Conservation (phyloP, 2,888 invertebrate genomes). For the Branchellion lobata region DNA sequence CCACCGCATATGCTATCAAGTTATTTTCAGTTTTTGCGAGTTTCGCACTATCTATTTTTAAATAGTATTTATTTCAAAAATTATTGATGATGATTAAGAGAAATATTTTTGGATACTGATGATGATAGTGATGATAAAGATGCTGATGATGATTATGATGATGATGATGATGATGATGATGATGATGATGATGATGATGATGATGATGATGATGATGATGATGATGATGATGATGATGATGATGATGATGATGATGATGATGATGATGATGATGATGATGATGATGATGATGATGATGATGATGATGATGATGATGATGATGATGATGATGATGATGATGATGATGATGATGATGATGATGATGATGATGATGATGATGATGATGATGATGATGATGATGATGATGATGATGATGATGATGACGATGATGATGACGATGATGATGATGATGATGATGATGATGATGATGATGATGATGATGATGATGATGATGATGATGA, state of each 20-base stretch:
- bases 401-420: slow-evolving; percentile 8
- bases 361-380: not conserved
- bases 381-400: not conserved
- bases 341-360: not conserved
- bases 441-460: slow-evolving; percentile 7
- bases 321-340: slow-evolving; percentile 34
- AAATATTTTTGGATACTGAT: no score
- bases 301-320: slow-evolving; percentile 31
- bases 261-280: slow-evolving; percentile 12
- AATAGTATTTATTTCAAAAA: no score
- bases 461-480: slow-evolving; percentile 23
- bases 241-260: slow-evolving; percentile 23
- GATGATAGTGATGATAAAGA: no score
- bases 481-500: slow-evolving; percentile 32
- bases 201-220: slow-evolving; percentile 17
- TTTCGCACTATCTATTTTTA: no score
- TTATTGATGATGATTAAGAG: no score
- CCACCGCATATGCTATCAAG: no score
- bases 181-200: slow-evolving; percentile 12
- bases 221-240: not conserved
- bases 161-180: slow-evolving; percentile 9
- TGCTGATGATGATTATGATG: no score
- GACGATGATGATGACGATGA: not conserved
- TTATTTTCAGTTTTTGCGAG: not conserved
- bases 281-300: slow-evolving; percentile 26